phyloP scores from a whole-genome alignment of 2,888 invertebrate species.

The Sphinx pinastri region DNA sequence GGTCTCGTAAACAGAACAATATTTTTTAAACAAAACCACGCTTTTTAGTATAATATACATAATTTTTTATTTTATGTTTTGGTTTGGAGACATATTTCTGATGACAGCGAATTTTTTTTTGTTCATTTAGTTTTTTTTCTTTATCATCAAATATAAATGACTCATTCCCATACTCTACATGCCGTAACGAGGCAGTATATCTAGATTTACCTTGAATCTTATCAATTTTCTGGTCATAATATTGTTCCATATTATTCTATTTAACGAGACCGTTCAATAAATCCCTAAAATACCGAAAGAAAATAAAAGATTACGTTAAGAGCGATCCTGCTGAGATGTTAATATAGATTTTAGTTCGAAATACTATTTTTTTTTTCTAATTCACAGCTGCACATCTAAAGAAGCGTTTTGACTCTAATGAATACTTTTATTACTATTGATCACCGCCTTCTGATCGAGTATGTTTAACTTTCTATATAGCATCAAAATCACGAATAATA shows the following conservation, averaged over 20 bases:
- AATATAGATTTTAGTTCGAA: neutral
- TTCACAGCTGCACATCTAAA: constrained; percentile 9
- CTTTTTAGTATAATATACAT: too few species aligned
- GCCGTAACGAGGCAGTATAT: too few species aligned
- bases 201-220: too few species aligned
- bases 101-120: too few species aligned
- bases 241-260: neutral
- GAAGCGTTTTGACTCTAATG: neutral
- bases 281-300: neutral
- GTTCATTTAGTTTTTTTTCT: too few species aligned
- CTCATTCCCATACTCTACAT: too few species aligned
- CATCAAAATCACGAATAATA: too few species aligned
- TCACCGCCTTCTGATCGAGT: neutral
- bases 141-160: too few species aligned
- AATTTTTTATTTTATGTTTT: too few species aligned
- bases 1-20: neutral
- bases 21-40: neutral
- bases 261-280: neutral
- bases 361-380: neutral
- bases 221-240: too few species aligned
- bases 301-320: neutral
- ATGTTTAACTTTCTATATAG: too few species aligned
- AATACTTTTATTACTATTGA: neutral
- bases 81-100: too few species aligned
- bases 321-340: constrained; percentile 11